Percentiles rank a stretch among this genome's conserved stretches.
Evolutionary conservation across 2,113 vertebrate species (phyloP).

Genomic region (Microcebus ravelobensis): DNA sequence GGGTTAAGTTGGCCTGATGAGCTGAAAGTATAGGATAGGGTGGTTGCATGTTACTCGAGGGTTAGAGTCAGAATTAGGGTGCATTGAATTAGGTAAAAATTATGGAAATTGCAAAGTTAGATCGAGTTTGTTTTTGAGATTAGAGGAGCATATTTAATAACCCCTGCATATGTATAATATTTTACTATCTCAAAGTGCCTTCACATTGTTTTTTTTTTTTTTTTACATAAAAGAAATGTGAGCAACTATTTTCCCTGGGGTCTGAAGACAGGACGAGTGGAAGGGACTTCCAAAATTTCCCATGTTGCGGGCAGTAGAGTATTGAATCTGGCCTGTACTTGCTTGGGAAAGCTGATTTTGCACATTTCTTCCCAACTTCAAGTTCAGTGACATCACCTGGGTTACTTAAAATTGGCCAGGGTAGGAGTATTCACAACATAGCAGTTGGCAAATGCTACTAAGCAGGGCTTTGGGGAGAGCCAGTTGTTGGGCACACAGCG

Average conservation of each 20-base stretch:
- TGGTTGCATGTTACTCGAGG: not conserved
- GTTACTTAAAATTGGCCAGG: not conserved
- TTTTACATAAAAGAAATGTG: not conserved
- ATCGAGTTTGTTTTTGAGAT: not conserved
- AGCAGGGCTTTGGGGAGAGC: not conserved
- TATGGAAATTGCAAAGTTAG: not conserved
- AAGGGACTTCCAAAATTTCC: not conserved
- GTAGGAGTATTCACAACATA: not conserved
- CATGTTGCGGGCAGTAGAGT: not conserved
- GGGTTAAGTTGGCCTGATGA: not conserved
- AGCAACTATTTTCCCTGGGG: not conserved
- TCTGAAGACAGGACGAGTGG: not conserved
- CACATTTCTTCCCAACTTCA: not conserved
- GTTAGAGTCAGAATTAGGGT: not conserved
- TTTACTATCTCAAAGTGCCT: not conserved
- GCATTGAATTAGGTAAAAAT: not conserved
- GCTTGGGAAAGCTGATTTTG: not conserved
- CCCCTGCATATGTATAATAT: not conserved
- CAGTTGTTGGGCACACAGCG: too few relatives aligned
- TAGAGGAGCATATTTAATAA: not conserved
- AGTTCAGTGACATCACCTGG: not conserved
- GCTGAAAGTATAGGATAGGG: not conserved
- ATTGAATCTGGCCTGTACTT: too few relatives aligned
- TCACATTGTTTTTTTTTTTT: not conserved
- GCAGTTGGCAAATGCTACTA: not conserved